A percentile compares a stretch with the other conserved stretches of the same genome.
Conservation (phyloP, 92 coral and sea anemone genomes). For the Porites lobata region DNA sequence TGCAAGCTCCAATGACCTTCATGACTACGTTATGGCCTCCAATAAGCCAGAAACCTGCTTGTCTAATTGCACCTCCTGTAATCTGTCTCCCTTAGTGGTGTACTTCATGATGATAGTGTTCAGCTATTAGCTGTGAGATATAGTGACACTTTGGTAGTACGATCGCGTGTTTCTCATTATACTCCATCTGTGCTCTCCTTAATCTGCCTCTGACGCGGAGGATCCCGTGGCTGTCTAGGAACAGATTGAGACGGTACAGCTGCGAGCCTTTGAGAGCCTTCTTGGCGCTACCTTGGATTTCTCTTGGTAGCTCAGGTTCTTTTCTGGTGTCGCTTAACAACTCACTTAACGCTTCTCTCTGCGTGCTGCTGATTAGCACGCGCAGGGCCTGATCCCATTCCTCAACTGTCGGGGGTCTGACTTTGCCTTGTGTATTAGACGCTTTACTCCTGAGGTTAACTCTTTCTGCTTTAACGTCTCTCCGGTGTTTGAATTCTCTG, state of each 20-base stretch:
- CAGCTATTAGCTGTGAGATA: constrained; percentile 34
- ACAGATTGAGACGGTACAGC: constrained; percentile 19
- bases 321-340: constrained; percentile 16
- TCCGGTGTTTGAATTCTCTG: constrained; percentile 18
- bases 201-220: constrained; percentile 24
- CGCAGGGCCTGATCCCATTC: constrained; percentile 38
- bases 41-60: constrained; percentile 54
- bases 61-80: constrained; percentile 45
- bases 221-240: constrained; percentile 14
- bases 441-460: constrained; percentile 4
- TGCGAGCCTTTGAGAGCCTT: constrained; percentile 24
- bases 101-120: constrained; percentile 39
- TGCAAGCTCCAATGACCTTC: constrained; percentile 31
- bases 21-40: constrained; percentile 34
- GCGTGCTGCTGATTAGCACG: constrained; percentile 26
- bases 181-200: constrained; percentile 59
- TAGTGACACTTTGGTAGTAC: constrained; percentile 53
- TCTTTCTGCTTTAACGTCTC: constrained; percentile 1
- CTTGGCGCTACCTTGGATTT: constrained; percentile 13
- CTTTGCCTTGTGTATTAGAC: neutral
- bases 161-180: constrained; percentile 45
- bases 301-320: constrained; percentile 49
- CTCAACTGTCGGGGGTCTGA: constrained; percentile 18
- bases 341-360: constrained; percentile 23
- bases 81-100: constrained; percentile 61